Percentiles rank a stretch among this genome's conserved stretches.
Evolutionary conservation across 2,888 invertebrate species (phyloP).

Genomic region (Agonum fuliginosum): DNA sequence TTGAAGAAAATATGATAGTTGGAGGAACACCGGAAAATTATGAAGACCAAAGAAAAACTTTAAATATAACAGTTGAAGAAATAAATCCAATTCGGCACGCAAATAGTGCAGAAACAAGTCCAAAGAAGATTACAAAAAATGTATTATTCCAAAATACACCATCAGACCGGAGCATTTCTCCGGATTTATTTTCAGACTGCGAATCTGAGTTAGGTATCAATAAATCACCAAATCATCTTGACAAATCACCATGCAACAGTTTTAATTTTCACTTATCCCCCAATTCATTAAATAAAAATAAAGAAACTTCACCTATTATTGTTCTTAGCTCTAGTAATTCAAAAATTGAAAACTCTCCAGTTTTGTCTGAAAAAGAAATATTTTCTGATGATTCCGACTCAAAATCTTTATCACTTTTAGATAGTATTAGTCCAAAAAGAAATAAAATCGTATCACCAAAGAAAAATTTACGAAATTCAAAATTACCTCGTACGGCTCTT

Average conservation of each 20-base stretch:
- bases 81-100: too few relatives aligned
- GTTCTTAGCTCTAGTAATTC: conserved; percentile 7
- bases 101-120: too few relatives aligned
- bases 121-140: too few relatives aligned
- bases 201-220: conserved; percentile 61
- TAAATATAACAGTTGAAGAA: too few relatives aligned
- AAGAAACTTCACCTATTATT: not conserved
- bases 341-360: conserved; percentile 24
- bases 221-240: conserved; percentile 6
- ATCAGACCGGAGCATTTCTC: conserved; percentile 64
- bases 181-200: conserved; percentile 69
- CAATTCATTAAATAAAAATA: not conserved
- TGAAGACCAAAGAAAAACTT: too few relatives aligned
- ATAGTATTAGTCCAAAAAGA: conserved; percentile 43
- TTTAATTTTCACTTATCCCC: not conserved
- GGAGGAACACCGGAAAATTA: too few relatives aligned
- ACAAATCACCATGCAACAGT: conserved; percentile 27
- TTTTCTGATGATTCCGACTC: conserved; percentile 36
- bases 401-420: conserved; percentile 51
- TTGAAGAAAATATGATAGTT: too few relatives aligned
- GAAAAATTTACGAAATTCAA: not conserved
- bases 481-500: too few relatives aligned
- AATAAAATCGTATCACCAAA: conserved; percentile 25
- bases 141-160: not conserved
- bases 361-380: conserved; percentile 15